These are phyloP conservation scores for Drosophila picticornis DNA, from an alignment of 2,888 invertebrate species.

Conservation along the genomic window DNA sequence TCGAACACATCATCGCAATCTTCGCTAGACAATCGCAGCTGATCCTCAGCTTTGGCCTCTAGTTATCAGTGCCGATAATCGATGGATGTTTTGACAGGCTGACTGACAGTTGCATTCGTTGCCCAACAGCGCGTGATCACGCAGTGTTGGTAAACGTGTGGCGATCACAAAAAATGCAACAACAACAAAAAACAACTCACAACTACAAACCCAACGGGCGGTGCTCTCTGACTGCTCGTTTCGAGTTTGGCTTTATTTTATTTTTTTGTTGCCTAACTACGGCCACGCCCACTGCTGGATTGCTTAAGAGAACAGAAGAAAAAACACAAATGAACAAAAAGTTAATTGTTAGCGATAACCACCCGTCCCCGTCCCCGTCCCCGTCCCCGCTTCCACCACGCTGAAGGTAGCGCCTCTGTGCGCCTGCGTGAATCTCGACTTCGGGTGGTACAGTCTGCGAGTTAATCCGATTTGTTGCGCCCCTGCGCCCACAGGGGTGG, in stretches of 20 bases:
- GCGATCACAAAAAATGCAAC: not conserved
- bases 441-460: conserved; percentile 72
- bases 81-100: conserved; percentile 68
- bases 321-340: conserved; percentile 49
- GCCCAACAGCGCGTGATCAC: conserved; percentile 27
- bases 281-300: conserved; percentile 58
- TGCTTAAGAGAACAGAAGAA: conserved; percentile 5
- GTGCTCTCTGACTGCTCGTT: conserved; percentile 60
- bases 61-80: conserved; percentile 44
- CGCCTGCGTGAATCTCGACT: conserved; percentile 70
- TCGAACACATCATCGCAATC: conserved; percentile 23
- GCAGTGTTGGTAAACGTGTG: conserved; percentile 56
- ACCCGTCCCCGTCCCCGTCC: not conserved
- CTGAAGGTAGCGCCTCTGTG: conserved; percentile 35
- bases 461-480: conserved; percentile 78
- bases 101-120: conserved; percentile 56
- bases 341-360: conserved; percentile 72
- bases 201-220: conserved; percentile 49
- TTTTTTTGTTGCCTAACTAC: conserved; percentile 43
- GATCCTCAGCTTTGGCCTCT: conserved; percentile 49
- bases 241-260: conserved; percentile 23
- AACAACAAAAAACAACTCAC: conserved; percentile 20
- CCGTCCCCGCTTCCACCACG: not conserved
- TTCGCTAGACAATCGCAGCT: conserved; percentile 26
- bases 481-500: conserved; percentile 63